Evolutionary conservation across 92 coral and sea anemone species (phyloP), one percentile per base, ranked within the genome.

Genomic region (Umimayanthus chanpuru): DNA sequence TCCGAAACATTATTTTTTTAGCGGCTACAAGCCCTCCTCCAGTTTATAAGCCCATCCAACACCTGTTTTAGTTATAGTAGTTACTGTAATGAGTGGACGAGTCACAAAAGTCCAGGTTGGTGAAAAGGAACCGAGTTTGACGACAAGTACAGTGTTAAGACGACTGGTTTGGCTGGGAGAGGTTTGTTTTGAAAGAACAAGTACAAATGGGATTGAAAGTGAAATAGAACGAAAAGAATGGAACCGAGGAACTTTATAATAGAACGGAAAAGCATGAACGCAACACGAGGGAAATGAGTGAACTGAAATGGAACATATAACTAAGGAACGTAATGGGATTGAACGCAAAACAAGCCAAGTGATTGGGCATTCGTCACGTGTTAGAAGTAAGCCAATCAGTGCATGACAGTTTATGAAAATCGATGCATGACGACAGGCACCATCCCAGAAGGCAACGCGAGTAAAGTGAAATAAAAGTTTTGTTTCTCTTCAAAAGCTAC

Each of bases 181-280:
- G 32, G 20, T 36, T 81, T 53, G 84, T 15, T 39, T 2, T 58
- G 21, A 20, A 32, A 1, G 6, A 64, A 36, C 6, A 64, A 61
- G 30, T 30, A 82, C 44, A 67, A 82, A 82, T n/a, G 49, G 47
- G 72, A 78, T 14, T 43, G 86, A 71, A 67, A 82, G 39, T 43
- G 86, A 9, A 81, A 67, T 68, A 25, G 72, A 82, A 82, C 23
- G 86, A 75, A 82, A 82, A 41, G 77, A 41, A 43, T 8, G 49
- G 77, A 67, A 67, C 38, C 26, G 21, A 82, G 15, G 12, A 82
- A 82, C 4, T 28, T 16, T 3, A 25, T 4, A 39, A 75, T 6
- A 38, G 44, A 39, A 39, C 79, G 20, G 11, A 39, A 75, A 10
- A 14, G 66, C 65, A 47, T 39, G 39, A 78, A 78, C 21, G 20